phyloP scores from a whole-genome alignment of 2,888 invertebrate genomes.

The Tiliacea citrago region DNA sequence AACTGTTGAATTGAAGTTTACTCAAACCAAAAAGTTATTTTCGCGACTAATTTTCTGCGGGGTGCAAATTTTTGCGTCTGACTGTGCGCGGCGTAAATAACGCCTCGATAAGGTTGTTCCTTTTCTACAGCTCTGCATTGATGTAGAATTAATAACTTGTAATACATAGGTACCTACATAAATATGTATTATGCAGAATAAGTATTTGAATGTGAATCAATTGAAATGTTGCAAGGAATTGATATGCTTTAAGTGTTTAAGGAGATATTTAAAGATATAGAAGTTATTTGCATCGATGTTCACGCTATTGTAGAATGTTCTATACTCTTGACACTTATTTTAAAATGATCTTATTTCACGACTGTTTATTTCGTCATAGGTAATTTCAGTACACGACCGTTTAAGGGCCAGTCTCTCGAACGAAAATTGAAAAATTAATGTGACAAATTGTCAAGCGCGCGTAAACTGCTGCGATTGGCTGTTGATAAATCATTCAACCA shows the following conservation, averaged over 20 bases:
- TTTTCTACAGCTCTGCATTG: background rate
- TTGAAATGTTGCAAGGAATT: constrained; percentile 39
- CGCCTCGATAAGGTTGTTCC: background rate
- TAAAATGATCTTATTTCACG: constrained; percentile 22
- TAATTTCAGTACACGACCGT: constrained; percentile 20
- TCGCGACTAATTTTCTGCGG: background rate
- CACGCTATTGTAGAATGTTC: constrained; percentile 30
- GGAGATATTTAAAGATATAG: constrained; percentile 29
- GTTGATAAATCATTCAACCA: too few relatives aligned
- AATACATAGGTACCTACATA: too few relatives aligned
- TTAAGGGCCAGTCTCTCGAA: too few relatives aligned
- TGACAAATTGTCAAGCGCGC: background rate
- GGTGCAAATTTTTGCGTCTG: background rate
- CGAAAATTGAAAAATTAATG: background rate
- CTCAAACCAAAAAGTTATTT: background rate
- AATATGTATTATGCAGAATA: background rate
- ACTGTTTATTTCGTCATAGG: constrained; percentile 37
- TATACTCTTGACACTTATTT: constrained; percentile 55
- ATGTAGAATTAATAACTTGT: constrained; percentile 3
- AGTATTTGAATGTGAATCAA: constrained; percentile 5
- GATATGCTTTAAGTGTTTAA: constrained; percentile 35
- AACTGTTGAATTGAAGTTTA: background rate
- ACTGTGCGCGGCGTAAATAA: background rate
- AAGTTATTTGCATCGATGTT: constrained; percentile 28
- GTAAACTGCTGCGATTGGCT: background rate